Base-by-base conservation (phyloP, 2,888 invertebrate species). In the Drosophila mayaguana region DNA sequence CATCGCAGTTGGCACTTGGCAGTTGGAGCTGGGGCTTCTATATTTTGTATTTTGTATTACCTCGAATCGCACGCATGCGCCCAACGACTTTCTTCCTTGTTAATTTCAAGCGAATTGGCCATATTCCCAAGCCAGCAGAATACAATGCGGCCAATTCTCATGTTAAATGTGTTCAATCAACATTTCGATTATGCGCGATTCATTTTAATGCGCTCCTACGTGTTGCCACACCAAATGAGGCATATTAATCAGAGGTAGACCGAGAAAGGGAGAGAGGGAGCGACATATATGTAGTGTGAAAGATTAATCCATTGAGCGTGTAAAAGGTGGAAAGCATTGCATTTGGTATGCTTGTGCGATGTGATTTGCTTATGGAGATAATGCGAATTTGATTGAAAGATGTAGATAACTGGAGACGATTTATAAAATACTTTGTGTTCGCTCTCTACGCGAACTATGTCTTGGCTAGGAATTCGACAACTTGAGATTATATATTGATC, bases 81-180 rank as follows among this genome's bases (percentile, higher is more conserved):
- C 51, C 34, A 69, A 42, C 59, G 76, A 67, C 82, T 87, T 72
- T 84, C 83, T 84, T 84, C 82, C 88, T 72, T 81, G 85, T 84
- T 74, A 70, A 81, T 74, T 84, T 84, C 76, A 65, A 54, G 64
- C 68, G 80, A 87, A 87, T 74, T 42, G 70, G 51, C 70, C 43
- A 66, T 61, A 62, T 66, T 60, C 66, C 66, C 72, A 64, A 38
- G 40, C 20, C 34, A 9, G 36, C 61, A 45, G 8, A 59, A 7
- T 50, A 76, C 72, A 65, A 75, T 48, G 43, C 56, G 57, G 76
- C 65, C 65, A 53, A 66, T 80, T 75, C 69, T 63, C 69, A 74
- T 88, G 83, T 67, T 75, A 78, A 88, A 85, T 85, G 74, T 80
- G 87, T 60, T 83, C 86, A 88, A 89, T 85, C 86, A 89, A 83